phyloP scores from a whole-genome alignment of 2,113 vertebrate genomes.

The Pongo abelii region DNA sequence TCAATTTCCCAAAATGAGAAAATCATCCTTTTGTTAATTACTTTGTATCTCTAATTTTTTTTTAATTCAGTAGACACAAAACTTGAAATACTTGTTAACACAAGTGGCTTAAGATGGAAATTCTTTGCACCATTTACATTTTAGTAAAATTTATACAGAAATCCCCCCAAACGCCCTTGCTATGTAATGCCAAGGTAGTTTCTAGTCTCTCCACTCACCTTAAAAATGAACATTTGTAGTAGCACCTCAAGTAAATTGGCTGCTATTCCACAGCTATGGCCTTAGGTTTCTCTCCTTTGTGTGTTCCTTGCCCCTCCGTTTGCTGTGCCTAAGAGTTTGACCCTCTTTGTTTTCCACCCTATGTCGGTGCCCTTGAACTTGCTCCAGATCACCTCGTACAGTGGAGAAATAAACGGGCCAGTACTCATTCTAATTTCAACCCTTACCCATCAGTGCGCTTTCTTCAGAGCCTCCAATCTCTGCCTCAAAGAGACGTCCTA shows the following conservation, averaged over 20 bases:
- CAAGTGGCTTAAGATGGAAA: not conserved
- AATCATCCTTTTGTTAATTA: not conserved
- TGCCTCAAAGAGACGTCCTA: not conserved
- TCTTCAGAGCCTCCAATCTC: not conserved
- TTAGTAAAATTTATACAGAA: not conserved
- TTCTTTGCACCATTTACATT: not conserved
- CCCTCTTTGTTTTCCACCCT: not conserved
- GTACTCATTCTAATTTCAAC: not conserved
- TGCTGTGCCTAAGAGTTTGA: not conserved
- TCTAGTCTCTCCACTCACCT: no score
- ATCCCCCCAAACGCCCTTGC: not conserved
- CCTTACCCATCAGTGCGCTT: not conserved
- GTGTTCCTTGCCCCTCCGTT: not conserved
- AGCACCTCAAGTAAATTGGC: not conserved
- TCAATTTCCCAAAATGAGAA: not conserved
- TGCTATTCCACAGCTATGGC: not conserved
- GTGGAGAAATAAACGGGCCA: rapidly evolving
- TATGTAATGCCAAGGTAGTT: rapidly evolving
- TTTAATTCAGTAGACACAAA: not conserved
- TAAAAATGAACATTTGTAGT: not conserved
- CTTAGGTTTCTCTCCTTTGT: not conserved
- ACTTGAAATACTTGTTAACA: not conserved
- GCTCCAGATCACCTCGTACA: not conserved
- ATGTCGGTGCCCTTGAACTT: not conserved
- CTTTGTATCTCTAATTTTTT: not conserved